Evolutionary conservation across 2,797 vertebrate genomes (phyloP).

Genomic region (Carapus acus): DNA sequence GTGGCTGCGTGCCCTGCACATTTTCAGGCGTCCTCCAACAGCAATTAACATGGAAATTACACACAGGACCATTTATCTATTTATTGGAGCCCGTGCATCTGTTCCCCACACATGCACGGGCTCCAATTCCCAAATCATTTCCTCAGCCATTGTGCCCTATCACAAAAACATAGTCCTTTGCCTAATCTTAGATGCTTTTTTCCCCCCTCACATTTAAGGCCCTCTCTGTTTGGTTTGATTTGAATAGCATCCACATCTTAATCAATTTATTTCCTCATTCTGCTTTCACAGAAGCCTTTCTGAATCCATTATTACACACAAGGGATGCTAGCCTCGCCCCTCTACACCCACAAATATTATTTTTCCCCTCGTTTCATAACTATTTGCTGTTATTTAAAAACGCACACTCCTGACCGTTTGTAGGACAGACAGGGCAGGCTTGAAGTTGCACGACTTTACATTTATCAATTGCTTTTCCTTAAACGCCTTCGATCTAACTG

Average conservation of each 20-base stretch:
- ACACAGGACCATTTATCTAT: neutral
- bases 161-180: neutral
- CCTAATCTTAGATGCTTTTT: too few relatives aligned
- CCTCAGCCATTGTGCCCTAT: neutral
- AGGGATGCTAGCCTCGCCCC: neutral
- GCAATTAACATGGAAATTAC: constrained; percentile 17
- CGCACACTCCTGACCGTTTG: too few relatives aligned
- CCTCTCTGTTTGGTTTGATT: constrained; percentile 4
- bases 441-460: too few relatives aligned
- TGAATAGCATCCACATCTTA: constrained; percentile 14
- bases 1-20: neutral
- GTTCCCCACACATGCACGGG: neutral
- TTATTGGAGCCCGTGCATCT: neutral
- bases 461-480: too few relatives aligned
- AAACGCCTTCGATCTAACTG: too few relatives aligned
- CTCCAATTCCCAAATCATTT: neutral
- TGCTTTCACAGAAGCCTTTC: constrained; percentile 1
- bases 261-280: neutral
- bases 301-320: constrained; percentile 5
- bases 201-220: neutral
- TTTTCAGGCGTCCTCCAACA: constrained; percentile 2
- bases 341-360: neutral
- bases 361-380: too few relatives aligned
- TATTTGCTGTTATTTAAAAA: too few relatives aligned
- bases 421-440: too few relatives aligned